Conservation (phyloP, 1,140 invertebrate genomes). For the Metaphire vulgaris region DNA sequence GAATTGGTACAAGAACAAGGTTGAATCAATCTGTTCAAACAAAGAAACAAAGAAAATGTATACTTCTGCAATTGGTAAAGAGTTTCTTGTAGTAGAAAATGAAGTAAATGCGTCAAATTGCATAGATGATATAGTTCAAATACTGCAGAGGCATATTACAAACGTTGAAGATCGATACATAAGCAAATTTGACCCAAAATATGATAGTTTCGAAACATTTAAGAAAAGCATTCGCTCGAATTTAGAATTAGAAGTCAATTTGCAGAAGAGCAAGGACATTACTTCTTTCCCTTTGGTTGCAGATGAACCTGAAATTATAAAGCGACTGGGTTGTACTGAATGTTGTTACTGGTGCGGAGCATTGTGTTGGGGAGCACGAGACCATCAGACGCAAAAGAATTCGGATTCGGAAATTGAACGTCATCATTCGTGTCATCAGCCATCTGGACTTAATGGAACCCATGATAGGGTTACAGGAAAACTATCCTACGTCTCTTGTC, state of each 20-base stretch:
- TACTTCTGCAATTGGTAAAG: neutral
- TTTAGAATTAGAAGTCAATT: neutral
- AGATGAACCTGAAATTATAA: neutral
- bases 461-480: neutral
- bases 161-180: neutral
- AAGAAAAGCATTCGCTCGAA: neutral
- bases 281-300: neutral
- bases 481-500: neutral
- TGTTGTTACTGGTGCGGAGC: neutral
- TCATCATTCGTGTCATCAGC: neutral
- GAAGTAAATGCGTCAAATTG: neutral
- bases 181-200: neutral
- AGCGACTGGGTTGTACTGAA: neutral
- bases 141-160: neutral
- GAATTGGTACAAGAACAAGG: neutral
- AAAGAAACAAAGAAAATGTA: neutral
- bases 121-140: neutral
- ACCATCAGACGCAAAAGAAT: neutral
- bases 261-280: neutral
- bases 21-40: neutral
- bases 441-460: neutral
- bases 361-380: neutral
- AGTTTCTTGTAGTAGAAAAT: neutral
- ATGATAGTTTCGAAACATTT: neutral
- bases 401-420: neutral